Base-by-base conservation (phyloP, 35 echinoderm and acorn worm species). In the Anneissia japonica region DNA sequence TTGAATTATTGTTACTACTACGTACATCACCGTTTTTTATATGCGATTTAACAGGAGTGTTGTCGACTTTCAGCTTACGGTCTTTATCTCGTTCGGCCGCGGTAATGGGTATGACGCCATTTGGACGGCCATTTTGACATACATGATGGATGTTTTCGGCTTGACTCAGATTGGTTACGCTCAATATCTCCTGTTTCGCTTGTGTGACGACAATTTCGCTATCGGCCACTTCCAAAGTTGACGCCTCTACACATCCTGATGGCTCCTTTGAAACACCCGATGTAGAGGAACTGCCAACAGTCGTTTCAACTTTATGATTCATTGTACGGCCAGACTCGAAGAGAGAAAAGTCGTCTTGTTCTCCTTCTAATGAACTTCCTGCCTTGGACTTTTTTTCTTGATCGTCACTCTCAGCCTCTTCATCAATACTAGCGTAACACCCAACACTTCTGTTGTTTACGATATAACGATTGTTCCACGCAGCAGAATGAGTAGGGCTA, bases 361-460 rank as follows among this genome's bases (percentile, higher is more conserved):
- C 7, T 3, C 12, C 12, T 37, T 36, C 32, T 0, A 40, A 39
- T 39, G n/a, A 9, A 7, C 5, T 81, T 26, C 10, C 0, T 23
- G 9, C 7, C 30, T 38, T 36, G 3, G 35, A 10, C 30, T 81
- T 23, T 30, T 35, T 39, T 35, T 26, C 9, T 3, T 38, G 3
- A 4, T 32, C 79, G n/a, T 81, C 79, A 21, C 38, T 39, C 17
- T 39, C 38, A 12, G 38, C 38, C 23, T 81, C 79, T 81, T 81
- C 79, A 37, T 81, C 38, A 39, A 81, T 81, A 30, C 79, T 81
- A 38, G 79, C 35, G 23, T 81, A 81, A 40, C 79, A 81, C 23
- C 79, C 11, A 30, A 81, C 79, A 11, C 23, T 81, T n/a, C 38
- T 14, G 37, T 10, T 39, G 79, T 39, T 39, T 3, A 4, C 36